These are phyloP conservation scores for Zaprionus africanus DNA, from an alignment of 1,140 invertebrate species.

Conservation along the genomic window DNA sequence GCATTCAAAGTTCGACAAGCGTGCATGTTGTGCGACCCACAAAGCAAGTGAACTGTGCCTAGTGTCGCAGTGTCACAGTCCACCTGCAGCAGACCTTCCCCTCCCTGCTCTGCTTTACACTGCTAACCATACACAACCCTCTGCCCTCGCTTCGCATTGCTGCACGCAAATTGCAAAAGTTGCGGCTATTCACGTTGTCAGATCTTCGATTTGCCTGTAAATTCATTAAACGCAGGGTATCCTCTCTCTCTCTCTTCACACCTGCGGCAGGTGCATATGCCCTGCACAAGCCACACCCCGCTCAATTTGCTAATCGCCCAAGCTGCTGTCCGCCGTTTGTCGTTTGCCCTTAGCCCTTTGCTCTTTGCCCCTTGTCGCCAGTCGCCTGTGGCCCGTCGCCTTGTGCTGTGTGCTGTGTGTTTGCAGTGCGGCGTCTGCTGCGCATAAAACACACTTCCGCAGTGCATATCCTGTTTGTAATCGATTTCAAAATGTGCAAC, in stretches of 20 bases:
- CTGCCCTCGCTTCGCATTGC: constrained; percentile 38
- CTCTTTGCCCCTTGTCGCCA: not conserved
- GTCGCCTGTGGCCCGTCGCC: not conserved
- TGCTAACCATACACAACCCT: not conserved
- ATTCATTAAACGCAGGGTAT: constrained; percentile 60
- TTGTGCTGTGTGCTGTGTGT: not conserved
- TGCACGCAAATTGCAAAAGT: constrained; percentile 73
- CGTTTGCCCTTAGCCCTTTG: not conserved
- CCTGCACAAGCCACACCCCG: too few species aligned
- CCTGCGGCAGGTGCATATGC: not conserved
- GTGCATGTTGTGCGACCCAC: constrained; percentile 33
- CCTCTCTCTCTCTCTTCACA: not conserved
- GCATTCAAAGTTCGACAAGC: constrained; percentile 53
- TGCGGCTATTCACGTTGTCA: constrained; percentile 47
- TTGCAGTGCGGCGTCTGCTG: not conserved
- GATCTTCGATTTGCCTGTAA: constrained; percentile 49
- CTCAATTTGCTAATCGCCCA: constrained; percentile 39
- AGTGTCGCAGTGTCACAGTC: constrained; percentile 58
- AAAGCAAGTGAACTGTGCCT: constrained; percentile 39
- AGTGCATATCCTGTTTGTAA: constrained; percentile 82
- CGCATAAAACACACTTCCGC: constrained; percentile 72
- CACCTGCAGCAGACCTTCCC: not conserved
- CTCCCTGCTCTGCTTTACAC: not conserved
- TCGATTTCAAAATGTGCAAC: constrained; percentile 81
- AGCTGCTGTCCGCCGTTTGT: constrained; percentile 22